A percentile compares a stretch with the other conserved stretches of the same genome.
Evolutionary conservation across 2,888 invertebrate species (phyloP).

Genomic region (Harmothoe impar): DNA sequence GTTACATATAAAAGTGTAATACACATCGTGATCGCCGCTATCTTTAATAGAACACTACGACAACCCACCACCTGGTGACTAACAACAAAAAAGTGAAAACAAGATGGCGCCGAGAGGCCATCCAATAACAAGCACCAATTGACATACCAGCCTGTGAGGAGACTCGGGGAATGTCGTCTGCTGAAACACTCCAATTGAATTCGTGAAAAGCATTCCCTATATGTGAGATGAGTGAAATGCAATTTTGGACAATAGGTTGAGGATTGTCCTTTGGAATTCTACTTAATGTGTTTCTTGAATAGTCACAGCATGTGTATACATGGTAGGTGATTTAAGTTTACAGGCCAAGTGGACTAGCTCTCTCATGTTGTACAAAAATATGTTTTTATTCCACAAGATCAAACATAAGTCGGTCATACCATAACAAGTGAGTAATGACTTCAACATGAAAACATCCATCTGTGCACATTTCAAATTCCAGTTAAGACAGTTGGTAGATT

Average conservation of each 20-base stretch:
- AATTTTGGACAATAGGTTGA: neutral
- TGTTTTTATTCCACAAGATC: neutral
- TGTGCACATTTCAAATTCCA: neutral
- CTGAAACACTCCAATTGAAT: neutral
- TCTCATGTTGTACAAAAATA: constrained; percentile 3
- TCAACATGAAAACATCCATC: neutral
- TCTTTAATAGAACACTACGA: neutral
- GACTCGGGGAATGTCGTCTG: neutral
- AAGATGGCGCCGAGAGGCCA: neutral
- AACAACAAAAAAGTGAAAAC: neutral
- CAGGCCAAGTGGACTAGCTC: neutral
- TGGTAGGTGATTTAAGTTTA: neutral
- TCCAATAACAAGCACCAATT: neutral
- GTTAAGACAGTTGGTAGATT: no score
- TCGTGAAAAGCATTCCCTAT: neutral
- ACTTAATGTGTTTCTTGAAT: neutral
- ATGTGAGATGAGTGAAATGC: neutral
- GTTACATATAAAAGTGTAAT: no score
- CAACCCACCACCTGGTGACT: neutral
- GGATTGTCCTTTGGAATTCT: neutral
- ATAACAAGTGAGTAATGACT: neutral
- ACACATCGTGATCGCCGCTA: neutral
- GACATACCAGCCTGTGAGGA: neutral
- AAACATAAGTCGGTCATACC: neutral
- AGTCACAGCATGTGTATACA: neutral